Conservation (phyloP, 2,888 invertebrate species). For the Rhorus exstirpatorius region DNA sequence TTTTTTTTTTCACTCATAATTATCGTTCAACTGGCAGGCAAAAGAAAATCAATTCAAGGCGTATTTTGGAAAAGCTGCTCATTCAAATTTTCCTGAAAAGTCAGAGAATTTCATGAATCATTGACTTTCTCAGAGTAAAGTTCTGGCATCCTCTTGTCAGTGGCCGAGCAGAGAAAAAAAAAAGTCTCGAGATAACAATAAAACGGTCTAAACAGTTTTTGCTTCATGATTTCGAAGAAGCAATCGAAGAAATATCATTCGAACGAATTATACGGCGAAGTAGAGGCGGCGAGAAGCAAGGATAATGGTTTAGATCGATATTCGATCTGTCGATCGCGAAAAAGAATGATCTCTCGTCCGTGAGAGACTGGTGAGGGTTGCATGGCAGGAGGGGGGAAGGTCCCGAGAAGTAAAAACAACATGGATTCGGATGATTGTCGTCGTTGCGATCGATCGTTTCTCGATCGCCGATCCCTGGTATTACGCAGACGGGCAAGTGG, state of each 20-base stretch:
- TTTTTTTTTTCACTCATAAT: too few relatives aligned
- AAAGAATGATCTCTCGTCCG: slow-evolving; percentile 53
- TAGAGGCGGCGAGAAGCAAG: slow-evolving; percentile 56
- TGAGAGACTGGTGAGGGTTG: slow-evolving; percentile 25
- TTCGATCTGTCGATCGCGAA: slow-evolving; percentile 65
- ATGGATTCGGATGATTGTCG: slow-evolving; percentile 75
- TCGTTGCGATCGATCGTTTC: slow-evolving; percentile 77
- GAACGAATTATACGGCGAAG: slow-evolving; percentile 73
- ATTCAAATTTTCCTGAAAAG: too few relatives aligned
- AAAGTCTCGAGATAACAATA: slow-evolving; percentile 23
- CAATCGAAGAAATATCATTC: slow-evolving; percentile 71
- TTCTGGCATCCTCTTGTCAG: background rate
- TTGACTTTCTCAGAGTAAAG: background rate
- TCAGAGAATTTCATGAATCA: background rate
- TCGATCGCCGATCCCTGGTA: slow-evolving; percentile 83
- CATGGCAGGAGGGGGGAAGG: slow-evolving; percentile 70
- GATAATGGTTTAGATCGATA: slow-evolving; percentile 66
- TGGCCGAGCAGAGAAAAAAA: background rate
- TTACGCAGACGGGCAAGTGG: slow-evolving; percentile 83
- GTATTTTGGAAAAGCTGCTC: too few relatives aligned
- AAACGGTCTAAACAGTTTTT: slow-evolving; percentile 38
- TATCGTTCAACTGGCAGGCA: too few relatives aligned
- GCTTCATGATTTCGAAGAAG: slow-evolving; percentile 48
- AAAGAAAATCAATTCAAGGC: too few relatives aligned
- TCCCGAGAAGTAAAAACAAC: slow-evolving; percentile 78